phyloP scores from a whole-genome alignment of 2,888 invertebrate species.

The Idaea biselata region DNA sequence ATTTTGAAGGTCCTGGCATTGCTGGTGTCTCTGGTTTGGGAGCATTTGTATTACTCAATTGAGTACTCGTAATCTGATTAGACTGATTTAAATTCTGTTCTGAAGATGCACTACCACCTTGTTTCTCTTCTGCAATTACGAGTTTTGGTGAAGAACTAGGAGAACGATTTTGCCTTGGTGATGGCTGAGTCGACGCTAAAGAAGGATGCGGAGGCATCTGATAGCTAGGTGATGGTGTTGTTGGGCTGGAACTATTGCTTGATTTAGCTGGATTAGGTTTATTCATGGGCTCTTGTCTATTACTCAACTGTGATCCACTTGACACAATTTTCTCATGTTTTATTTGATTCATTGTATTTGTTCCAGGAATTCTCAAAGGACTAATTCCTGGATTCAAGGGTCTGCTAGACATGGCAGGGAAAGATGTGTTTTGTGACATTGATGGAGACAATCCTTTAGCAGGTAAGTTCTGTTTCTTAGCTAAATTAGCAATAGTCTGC shows the following conservation, averaged over 20 bases:
- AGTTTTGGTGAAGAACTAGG: slow-evolving; percentile 77
- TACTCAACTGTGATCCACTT: slow-evolving; percentile 41
- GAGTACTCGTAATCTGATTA: slow-evolving; percentile 68
- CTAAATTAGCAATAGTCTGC: slow-evolving; percentile 76
- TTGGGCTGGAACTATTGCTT: slow-evolving; percentile 40
- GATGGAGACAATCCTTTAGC: slow-evolving; percentile 52
- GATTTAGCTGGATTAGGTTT: slow-evolving; percentile 53
- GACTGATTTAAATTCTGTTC: slow-evolving; percentile 65
- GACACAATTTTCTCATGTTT: slow-evolving; percentile 58
- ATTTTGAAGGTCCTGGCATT: slow-evolving; percentile 61
- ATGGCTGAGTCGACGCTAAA: slow-evolving; percentile 54
- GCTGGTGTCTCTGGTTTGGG: slow-evolving; percentile 53
- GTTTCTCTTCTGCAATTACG: slow-evolving; percentile 76
- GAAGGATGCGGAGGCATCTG: slow-evolving; percentile 51
- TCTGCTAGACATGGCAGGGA: slow-evolving; percentile 53
- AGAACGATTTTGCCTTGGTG: slow-evolving; percentile 73
- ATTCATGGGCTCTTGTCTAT: slow-evolving; percentile 51
- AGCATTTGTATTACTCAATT: slow-evolving; percentile 52
- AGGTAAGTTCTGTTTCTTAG: slow-evolving; percentile 70
- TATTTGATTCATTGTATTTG: slow-evolving; percentile 52
- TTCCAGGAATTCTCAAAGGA: slow-evolving; percentile 60
- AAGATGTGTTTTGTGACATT: slow-evolving; percentile 55
- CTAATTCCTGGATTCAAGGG: slow-evolving; percentile 44
- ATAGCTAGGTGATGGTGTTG: slow-evolving; percentile 51
- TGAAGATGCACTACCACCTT: slow-evolving; percentile 43